phyloP scores from a whole-genome alignment of 1,140 invertebrate species.

The Drosophila bifasciata region DNA sequence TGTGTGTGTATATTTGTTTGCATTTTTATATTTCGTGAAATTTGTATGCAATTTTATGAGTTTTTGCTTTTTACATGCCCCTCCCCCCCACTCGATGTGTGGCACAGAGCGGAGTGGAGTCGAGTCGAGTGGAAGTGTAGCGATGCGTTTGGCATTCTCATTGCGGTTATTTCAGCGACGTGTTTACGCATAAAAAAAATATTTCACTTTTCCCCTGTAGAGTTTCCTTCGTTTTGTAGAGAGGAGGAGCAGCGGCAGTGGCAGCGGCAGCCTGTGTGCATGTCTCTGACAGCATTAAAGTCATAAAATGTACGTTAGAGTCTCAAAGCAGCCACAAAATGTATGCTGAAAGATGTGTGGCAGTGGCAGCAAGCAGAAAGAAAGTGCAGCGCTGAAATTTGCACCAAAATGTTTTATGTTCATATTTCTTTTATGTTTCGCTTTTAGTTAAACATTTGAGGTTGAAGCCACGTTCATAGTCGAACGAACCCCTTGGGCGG shows the following conservation, averaged over 20 bases:
- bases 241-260: neutral
- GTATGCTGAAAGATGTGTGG: no score
- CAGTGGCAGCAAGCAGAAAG: neutral
- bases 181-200: slow-evolving; percentile 72
- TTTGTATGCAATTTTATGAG: slow-evolving; percentile 68
- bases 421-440: slow-evolving; percentile 18
- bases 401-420: slow-evolving; percentile 49
- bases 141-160: slow-evolving; percentile 52
- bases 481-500: slow-evolving; percentile 34
- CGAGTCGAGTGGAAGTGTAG: slow-evolving; percentile 11
- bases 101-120: no score
- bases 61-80: slow-evolving; percentile 52
- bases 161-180: slow-evolving; percentile 64
- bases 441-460: neutral
- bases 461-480: slow-evolving; percentile 7
- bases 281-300: slow-evolving; percentile 36
- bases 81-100: no score
- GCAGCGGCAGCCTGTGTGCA: no score
- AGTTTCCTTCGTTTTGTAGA: slow-evolving; percentile 1
- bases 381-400: slow-evolving; percentile 44
- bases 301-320: slow-evolving; percentile 59
- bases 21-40: slow-evolving; percentile 46
- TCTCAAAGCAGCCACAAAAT: slow-evolving; percentile 29
- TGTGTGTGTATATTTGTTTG: neutral
- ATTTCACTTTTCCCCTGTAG: slow-evolving; percentile 36